These are phyloP conservation scores for Actias luna DNA, from an alignment of 2,888 invertebrate genomes.

Conservation along the genomic window DNA sequence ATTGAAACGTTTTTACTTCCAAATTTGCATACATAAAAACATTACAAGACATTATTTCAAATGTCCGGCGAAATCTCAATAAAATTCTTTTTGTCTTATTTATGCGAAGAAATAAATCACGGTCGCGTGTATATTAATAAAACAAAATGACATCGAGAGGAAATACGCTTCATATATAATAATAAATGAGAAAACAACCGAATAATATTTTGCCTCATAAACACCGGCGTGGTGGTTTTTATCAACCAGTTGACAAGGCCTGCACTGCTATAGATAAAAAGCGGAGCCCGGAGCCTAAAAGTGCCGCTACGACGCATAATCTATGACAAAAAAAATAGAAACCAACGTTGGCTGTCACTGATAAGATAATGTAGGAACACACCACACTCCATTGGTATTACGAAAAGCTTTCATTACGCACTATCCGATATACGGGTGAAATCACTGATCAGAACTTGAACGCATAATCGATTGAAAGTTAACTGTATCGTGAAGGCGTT, in stretches of 20 bases:
- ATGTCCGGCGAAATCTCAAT: constrained; percentile 2
- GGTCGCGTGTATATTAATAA: background rate
- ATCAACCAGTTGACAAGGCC: background rate
- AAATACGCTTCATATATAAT: background rate
- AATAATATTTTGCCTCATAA: background rate
- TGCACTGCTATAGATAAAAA: background rate
- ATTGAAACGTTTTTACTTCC: background rate
- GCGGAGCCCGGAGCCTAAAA: background rate
- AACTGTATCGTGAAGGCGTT: constrained; percentile 32
- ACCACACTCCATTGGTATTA: constrained; percentile 45
- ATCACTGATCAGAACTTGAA: constrained; percentile 33
- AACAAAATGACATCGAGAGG: background rate
- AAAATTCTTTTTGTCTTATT: background rate
- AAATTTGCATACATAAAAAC: background rate
- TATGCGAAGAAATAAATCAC: background rate
- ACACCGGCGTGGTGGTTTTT: background rate
- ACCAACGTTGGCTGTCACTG: constrained; percentile 22
- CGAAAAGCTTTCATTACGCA: constrained; percentile 57
- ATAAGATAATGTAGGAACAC: constrained; percentile 40
- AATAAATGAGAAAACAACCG: background rate
- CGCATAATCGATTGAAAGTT: constrained; percentile 33
- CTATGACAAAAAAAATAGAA: constrained; percentile 15
- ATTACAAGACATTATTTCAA: background rate
- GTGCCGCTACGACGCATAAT: constrained; percentile 16
- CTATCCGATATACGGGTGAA: constrained; percentile 46